These are phyloP conservation scores for Danio choprae DNA, from an alignment of 2,797 vertebrate species.

Conservation along the genomic window DNA sequence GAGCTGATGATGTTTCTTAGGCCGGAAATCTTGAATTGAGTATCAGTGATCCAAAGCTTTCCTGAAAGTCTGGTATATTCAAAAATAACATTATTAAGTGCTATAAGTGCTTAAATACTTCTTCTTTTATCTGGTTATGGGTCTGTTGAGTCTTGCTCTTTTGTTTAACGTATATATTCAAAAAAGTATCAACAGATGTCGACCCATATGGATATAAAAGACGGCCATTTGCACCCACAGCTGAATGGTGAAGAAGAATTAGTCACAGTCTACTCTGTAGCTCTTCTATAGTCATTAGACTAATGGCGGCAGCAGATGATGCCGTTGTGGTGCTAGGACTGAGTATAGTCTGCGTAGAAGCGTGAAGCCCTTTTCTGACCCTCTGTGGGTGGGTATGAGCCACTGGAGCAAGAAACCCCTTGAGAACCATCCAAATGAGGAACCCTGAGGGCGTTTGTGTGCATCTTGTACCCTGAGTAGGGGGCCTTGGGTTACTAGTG, in stretches of 20 bases:
- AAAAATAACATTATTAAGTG: neutral
- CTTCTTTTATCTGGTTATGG: neutral
- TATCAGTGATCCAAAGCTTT: neutral
- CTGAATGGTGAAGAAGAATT: conserved; percentile 58
- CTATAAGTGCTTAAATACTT: neutral
- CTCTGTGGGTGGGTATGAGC: conserved; percentile 55
- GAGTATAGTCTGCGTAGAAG: conserved; percentile 39
- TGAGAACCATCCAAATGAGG: conserved; percentile 46
- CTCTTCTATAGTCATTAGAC: conserved; percentile 61
- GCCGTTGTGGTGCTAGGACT: conserved; percentile 48
- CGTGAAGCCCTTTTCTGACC: conserved; percentile 58
- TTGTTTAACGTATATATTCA: neutral
- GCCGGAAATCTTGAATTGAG: neutral
- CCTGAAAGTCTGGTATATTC: no score
- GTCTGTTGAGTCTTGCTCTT: neutral
- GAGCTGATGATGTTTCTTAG: neutral
- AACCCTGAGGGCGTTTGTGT: conserved; percentile 53
- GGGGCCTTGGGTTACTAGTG: conserved; percentile 43
- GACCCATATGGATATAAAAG: conserved; percentile 55
- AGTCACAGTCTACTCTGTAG: conserved; percentile 60
- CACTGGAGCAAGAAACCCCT: conserved; percentile 43
- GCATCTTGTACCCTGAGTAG: conserved; percentile 34
- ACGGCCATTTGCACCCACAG: conserved; percentile 53
- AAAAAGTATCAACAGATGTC: conserved; percentile 39
- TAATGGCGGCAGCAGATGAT: conserved; percentile 63